Evolutionary conservation across 2,888 invertebrate species (phyloP).

Genomic region (Arctia plantaginis): DNA sequence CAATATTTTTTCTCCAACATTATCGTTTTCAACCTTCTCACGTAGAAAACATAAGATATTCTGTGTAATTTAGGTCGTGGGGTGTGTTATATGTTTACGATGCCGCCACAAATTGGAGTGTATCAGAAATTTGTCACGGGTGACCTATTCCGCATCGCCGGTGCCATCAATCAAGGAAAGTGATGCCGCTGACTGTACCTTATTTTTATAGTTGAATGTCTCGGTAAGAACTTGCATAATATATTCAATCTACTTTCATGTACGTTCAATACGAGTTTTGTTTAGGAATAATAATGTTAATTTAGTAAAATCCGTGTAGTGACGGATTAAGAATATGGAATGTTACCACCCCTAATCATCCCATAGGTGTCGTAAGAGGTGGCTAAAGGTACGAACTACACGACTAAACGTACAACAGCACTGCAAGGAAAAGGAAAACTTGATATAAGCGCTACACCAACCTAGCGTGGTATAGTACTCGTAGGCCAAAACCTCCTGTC

Average conservation of each 20-base stretch:
- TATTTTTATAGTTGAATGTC: conserved; percentile 3
- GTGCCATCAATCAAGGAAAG: conserved; percentile 34
- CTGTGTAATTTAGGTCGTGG: neutral
- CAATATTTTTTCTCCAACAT: neutral
- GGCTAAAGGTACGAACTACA: too few species aligned
- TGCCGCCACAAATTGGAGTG: conserved; percentile 39
- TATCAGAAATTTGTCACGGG: conserved; percentile 25
- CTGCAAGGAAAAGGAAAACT: too few species aligned
- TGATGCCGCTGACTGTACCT: conserved; percentile 25
- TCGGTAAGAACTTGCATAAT: neutral
- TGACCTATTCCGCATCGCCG: conserved; percentile 24
- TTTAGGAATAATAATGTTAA: too few species aligned
- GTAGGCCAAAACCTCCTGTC: too few species aligned
- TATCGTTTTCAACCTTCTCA: neutral
- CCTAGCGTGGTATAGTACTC: too few species aligned
- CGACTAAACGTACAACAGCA: too few species aligned
- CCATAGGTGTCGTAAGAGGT: too few species aligned
- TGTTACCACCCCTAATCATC: too few species aligned
- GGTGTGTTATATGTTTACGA: conserved; percentile 2
- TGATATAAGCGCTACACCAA: too few species aligned
- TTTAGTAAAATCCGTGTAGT: too few species aligned
- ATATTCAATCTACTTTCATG: neutral
- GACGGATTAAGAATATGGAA: too few species aligned
- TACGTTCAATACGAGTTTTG: too few species aligned
- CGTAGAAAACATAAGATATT: conserved; percentile 3